These are phyloP conservation scores for Pogonophryne albipinna DNA, from an alignment of 2,797 vertebrate genomes.

Conservation along the genomic window DNA sequence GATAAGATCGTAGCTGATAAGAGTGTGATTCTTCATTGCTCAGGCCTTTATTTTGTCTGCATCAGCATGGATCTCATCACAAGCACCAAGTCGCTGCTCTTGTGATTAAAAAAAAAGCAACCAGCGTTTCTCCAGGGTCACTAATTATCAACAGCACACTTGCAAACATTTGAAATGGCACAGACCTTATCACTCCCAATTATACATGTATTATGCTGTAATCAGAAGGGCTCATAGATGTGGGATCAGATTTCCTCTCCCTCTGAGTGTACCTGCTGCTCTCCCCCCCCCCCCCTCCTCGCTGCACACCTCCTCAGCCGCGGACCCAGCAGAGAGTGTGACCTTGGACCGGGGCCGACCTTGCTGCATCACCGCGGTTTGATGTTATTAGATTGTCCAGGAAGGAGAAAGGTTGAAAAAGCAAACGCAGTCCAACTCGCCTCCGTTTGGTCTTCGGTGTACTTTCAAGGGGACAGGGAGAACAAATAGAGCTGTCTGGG, in stretches of 20 bases:
- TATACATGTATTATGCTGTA: conserved; percentile 61
- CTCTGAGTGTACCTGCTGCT: conserved; percentile 14
- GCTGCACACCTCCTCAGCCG: conserved; percentile 44
- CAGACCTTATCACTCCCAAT: conserved; percentile 64
- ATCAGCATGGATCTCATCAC: conserved; percentile 66
- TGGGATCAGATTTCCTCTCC: conserved; percentile 54
- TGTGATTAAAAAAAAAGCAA: conserved; percentile 6
- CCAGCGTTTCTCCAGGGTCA: conserved; percentile 53
- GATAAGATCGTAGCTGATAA: conserved; percentile 67
- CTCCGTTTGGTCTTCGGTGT: conserved; percentile 61
- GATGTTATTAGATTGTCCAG: conserved; percentile 82
- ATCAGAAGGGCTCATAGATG: conserved; percentile 43
- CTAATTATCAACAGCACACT: conserved; percentile 68
- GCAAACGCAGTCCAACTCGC: conserved; percentile 59
- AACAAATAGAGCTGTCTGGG: conserved; percentile 75
- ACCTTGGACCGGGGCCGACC: conserved; percentile 80
- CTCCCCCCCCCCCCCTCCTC: conserved; percentile 14
- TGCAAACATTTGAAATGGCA: conserved; percentile 58
- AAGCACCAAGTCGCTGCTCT: conserved; percentile 17
- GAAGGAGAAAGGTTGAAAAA: conserved; percentile 77
- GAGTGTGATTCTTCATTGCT: conserved; percentile 55
- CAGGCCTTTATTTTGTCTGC: conserved; percentile 64
- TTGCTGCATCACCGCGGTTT: conserved; percentile 73
- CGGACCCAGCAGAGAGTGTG: conserved; percentile 64
- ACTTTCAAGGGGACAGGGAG: conserved; percentile 69